Evolutionary conservation across 1,140 invertebrate genomes (phyloP), one percentile per base, ranked within the genome.

Genomic region (Orussus abietinus): DNA sequence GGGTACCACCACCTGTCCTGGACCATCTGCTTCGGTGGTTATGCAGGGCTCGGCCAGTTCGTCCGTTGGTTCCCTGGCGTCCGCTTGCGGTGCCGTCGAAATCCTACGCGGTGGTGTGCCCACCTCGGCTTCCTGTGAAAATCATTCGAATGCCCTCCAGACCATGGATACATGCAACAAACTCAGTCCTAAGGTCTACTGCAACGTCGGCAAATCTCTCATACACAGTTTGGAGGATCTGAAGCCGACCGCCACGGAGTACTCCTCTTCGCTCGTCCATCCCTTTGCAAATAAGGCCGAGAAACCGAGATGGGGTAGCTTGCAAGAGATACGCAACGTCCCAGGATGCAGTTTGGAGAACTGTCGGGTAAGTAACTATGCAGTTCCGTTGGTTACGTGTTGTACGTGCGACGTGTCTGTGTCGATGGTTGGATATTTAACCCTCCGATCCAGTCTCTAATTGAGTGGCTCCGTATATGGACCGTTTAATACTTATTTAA

Each of bases 171-270:
- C 64, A 21, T 64, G 64, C 35, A 58, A 74, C 38, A 79, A 79
- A 59, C 57, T 80, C 14, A 80, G 77, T 53, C 79, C 80, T 1
- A 81, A 81, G 64, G 77, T 80, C 5, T 81, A 77, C 41, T 59
- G 55, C 43, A 63, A 65, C 15, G 43, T 69, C 3, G 55, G 46
- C 5, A 76, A 69, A 49, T 72, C 57, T 0, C 64, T 72, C 28
- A 68, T 64, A 6, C 75, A 77, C 31, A 82, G 80, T 56, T 72
- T 79, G 39, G 80, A 82, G 48, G 75, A 82, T 50, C 47, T 81
- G 6, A 78, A 72, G 42, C 44, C 50, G 3, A 41, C 47, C 5
- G 61, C 53, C 12, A 59, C 55, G 53, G 67, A 59, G 33, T 64
- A 54, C 41, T 51, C 62, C 6, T 52, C 59, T 3, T 51, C 53